These are phyloP conservation scores for Macrochelys suwanniensis DNA, from an alignment of 2,797 vertebrate species.

Conservation along the genomic window DNA sequence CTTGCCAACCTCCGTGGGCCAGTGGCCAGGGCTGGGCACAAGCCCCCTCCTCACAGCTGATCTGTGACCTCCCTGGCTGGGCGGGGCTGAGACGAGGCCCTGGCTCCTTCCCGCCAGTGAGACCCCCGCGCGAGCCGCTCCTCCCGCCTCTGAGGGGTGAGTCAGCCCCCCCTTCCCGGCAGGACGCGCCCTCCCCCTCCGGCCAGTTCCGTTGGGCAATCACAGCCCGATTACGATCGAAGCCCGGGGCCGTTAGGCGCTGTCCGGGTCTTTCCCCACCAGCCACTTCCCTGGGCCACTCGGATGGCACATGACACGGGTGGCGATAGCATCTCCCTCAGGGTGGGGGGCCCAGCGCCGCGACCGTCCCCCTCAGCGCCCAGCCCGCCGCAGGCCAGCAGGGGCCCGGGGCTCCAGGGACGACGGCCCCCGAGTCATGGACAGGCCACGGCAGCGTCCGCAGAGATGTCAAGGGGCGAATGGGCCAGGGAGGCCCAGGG, in stretches of 20 bases:
- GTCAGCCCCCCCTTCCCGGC: background rate
- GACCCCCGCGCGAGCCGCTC: background rate
- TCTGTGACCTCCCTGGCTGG: background rate
- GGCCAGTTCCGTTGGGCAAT: background rate
- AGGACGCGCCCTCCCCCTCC: background rate
- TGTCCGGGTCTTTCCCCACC: background rate
- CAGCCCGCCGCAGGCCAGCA: no score
- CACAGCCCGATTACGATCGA: background rate
- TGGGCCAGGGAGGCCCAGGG: no score
- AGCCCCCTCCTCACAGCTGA: background rate
- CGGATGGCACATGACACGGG: no score
- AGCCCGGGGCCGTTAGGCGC: background rate
- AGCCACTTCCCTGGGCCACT: background rate
- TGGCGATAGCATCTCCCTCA: background rate
- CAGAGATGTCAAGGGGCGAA: background rate
- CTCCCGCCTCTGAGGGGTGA: background rate
- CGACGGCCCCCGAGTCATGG: background rate
- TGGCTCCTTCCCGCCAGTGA: background rate
- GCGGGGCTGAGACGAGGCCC: no score
- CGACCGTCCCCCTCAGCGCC: no score
- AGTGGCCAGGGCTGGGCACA: background rate
- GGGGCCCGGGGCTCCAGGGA: no score
- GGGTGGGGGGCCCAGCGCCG: no score
- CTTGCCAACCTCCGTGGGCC: background rate
- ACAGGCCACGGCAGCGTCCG: background rate